phyloP scores from a whole-genome alignment of 35 echinoderm and acorn worm genomes.

The Acanthaster planci region DNA sequence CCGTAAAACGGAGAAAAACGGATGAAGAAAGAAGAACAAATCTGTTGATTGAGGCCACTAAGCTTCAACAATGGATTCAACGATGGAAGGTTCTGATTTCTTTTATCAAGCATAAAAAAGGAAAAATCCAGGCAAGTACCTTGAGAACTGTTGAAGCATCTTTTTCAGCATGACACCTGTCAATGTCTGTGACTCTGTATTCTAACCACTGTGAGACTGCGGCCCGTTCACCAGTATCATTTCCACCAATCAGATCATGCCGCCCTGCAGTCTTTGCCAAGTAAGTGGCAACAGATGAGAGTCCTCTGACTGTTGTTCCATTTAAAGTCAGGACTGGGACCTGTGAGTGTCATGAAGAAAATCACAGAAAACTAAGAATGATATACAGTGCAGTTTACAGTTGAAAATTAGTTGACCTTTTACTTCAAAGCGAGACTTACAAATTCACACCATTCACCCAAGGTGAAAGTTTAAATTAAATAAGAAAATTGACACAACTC shows the following conservation, averaged over 20 bases:
- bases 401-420: not conserved
- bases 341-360: not conserved
- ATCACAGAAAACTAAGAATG: not conserved
- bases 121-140: slow-evolving; percentile 21
- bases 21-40: no score
- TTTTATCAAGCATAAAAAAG: not conserved
- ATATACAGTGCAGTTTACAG: not conserved
- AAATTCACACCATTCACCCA: not conserved
- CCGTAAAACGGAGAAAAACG: no score
- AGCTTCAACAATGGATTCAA: no score
- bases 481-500: no score
- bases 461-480: no score
- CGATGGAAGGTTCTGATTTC: no score
- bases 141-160: slow-evolving; percentile 64
- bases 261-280: slow-evolving; percentile 45
- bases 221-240: slow-evolving; percentile 33
- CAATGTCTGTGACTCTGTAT: slow-evolving; percentile 78
- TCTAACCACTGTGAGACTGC: slow-evolving; percentile 76
- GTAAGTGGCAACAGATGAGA: slow-evolving; percentile 63
- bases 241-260: slow-evolving; percentile 39
- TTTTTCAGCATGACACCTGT: slow-evolving; percentile 75
- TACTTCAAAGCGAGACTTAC: not conserved
- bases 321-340: slow-evolving; percentile 46
- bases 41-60: no score
- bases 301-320: slow-evolving; percentile 61